phyloP scores from a whole-genome alignment of 2,888 invertebrate genomes.

The Toxonevra muliebris region DNA sequence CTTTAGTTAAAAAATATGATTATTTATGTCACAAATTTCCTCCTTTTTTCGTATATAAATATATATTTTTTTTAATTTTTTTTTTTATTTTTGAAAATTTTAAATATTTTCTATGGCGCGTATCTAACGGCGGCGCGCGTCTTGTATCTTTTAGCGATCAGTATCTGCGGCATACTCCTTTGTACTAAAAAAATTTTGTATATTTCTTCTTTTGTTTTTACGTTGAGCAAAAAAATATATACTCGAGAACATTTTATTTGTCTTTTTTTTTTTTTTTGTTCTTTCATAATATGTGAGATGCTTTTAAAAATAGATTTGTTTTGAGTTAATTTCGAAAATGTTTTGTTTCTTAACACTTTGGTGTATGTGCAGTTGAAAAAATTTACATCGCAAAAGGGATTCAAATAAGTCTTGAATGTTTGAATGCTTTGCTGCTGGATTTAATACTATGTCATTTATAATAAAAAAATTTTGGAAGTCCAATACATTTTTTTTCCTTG shows the following conservation, averaged over 20 bases:
- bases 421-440: too few relatives aligned
- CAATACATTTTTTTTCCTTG: too few relatives aligned
- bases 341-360: slow-evolving; percentile 10
- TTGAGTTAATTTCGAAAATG: slow-evolving; percentile 6
- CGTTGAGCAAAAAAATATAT: neutral
- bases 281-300: slow-evolving; percentile 27
- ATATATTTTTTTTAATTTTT: too few relatives aligned
- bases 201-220: slow-evolving; percentile 19
- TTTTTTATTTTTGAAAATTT: too few relatives aligned
- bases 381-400: neutral
- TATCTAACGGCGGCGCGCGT: slow-evolving; percentile 9
- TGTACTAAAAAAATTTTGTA: slow-evolving; percentile 27
- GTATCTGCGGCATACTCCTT: slow-evolving; percentile 19
- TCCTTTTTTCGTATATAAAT: too few relatives aligned
- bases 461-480: too few relatives aligned
- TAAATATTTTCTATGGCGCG: neutral
- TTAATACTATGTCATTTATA: too few relatives aligned
- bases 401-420: too few relatives aligned
- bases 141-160: slow-evolving; percentile 22
- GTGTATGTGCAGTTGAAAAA: neutral
- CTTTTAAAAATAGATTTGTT: slow-evolving; percentile 27
- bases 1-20: neutral
- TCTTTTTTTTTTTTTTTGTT: slow-evolving; percentile 23
- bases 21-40: neutral
- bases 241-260: slow-evolving; percentile 2